A percentile compares a stretch with the other conserved stretches of the same genome.
Conservation (phyloP, 2,113 vertebrate genomes). For the Sander lucioperca region DNA sequence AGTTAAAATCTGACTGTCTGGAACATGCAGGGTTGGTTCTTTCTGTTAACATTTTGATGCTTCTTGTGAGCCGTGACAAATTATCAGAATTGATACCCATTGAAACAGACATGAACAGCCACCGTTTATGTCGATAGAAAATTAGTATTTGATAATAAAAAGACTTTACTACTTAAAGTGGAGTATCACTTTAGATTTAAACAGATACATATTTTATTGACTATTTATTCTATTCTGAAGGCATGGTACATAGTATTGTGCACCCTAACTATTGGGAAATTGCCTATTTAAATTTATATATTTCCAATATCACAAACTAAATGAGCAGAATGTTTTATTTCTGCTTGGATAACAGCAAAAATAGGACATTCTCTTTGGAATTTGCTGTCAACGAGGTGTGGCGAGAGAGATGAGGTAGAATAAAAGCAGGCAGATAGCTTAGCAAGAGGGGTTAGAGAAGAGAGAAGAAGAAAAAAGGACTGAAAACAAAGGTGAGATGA, state of each 20-base stretch:
- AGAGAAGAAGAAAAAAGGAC: constrained; percentile 53
- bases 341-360: constrained; percentile 65
- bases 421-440: constrained; percentile 65
- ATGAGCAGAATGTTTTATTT: constrained; percentile 64
- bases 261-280: constrained; percentile 51
- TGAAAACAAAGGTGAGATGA: constrained; percentile 71
- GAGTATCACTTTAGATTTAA: not conserved
- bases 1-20: not conserved
- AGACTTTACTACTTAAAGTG: not conserved
- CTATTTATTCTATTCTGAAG: not conserved
- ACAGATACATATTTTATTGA: not conserved
- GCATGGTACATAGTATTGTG: constrained; percentile 13
- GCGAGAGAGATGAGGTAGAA: constrained; percentile 63
- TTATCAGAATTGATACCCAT: not conserved
- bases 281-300: constrained; percentile 57
- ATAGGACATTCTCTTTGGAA: constrained; percentile 65
- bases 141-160: not conserved
- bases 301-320: constrained; percentile 66
- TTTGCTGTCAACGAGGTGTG: constrained; percentile 64
- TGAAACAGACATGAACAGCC: not conserved
- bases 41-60: not conserved
- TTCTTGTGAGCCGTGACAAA: not conserved
- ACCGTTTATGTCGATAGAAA: not conserved
- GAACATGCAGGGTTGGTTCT: not conserved
- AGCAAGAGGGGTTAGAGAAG: constrained; percentile 46